These are phyloP conservation scores for Labeo calbasu DNA, from an alignment of 2,797 vertebrate species.

Conservation along the genomic window DNA sequence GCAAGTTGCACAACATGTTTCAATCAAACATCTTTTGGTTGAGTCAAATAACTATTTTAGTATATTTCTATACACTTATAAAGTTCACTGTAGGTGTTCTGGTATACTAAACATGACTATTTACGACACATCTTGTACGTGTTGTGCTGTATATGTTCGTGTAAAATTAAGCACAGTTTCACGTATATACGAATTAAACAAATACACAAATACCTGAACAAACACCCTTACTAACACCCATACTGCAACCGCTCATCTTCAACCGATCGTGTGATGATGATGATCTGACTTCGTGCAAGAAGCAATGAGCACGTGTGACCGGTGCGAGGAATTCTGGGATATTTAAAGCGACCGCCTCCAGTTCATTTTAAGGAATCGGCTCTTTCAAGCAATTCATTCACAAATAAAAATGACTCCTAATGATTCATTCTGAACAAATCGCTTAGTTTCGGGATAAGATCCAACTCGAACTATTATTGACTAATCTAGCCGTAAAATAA, in stretches of 20 bases:
- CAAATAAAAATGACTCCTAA: neutral
- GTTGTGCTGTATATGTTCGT: too few relatives aligned
- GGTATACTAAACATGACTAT: neutral
- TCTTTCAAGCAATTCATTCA: neutral
- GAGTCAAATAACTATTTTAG: neutral
- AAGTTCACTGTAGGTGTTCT: neutral
- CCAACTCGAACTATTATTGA: neutral
- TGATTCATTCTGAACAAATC: neutral
- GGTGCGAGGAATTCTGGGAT: slow-evolving; percentile 23
- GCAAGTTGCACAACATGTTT: neutral
- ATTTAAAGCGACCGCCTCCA: slow-evolving; percentile 32
- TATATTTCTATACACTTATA: neutral
- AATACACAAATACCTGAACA: neutral
- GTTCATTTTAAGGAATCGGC: neutral
- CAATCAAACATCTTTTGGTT: neutral
- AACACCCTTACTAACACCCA: neutral
- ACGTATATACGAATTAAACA: neutral
- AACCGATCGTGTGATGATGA: too few relatives aligned
- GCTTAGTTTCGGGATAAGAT: neutral
- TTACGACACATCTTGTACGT: neutral
- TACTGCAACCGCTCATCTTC: neutral
- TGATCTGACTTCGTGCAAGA: neutral
- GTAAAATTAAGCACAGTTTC: neutral
- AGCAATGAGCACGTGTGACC: neutral
- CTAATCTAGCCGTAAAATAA: neutral